Evolutionary conservation across 2,113 vertebrate species (phyloP).

Genomic region (Grantiella picta): DNA sequence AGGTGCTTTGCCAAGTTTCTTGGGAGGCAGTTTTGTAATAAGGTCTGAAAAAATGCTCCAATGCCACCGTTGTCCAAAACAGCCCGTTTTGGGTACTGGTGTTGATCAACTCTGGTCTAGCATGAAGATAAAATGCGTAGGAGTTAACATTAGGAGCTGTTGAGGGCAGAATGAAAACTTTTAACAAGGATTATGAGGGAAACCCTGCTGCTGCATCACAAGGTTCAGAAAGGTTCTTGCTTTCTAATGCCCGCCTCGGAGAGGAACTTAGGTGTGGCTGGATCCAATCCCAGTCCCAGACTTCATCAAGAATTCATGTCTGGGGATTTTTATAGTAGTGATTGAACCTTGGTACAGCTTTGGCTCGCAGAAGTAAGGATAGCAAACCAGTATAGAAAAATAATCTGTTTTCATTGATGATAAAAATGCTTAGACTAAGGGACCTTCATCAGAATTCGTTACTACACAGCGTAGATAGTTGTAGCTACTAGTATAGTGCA

Average conservation of each 20-base stretch:
- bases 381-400: background rate
- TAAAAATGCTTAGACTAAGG: background rate
- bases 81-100: background rate
- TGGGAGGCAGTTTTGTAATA: background rate
- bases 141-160: background rate
- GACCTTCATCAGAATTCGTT: background rate
- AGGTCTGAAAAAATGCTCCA: background rate
- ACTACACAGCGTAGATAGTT: background rate
- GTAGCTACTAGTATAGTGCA: background rate
- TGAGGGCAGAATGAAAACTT: background rate
- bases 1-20: background rate
- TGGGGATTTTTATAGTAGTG: background rate
- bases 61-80: fast-evolving
- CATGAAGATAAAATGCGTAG: background rate
- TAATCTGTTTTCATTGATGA: background rate
- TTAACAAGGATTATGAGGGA: background rate
- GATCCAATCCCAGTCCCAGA: background rate
- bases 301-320: background rate
- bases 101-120: background rate
- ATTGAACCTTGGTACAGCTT: background rate
- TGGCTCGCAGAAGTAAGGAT: background rate
- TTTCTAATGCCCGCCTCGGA: background rate
- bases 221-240: background rate
- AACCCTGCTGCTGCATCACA: background rate
- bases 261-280: background rate